Percentiles rank a stretch among this genome's conserved stretches.
Evolutionary conservation across 2,113 vertebrate species (phyloP).

Genomic region (Phocoena sinus): DNA sequence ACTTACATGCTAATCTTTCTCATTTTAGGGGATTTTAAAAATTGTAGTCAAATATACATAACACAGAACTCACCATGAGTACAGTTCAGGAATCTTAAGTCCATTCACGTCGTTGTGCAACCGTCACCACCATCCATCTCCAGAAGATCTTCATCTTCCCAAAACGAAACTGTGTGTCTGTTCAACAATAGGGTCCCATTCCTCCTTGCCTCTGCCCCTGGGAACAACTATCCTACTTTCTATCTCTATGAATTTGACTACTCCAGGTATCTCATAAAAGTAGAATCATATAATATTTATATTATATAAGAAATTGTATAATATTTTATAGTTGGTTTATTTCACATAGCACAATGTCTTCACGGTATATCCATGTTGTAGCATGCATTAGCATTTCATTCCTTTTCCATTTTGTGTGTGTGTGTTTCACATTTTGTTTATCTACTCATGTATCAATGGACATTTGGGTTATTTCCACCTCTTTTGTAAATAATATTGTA

Average conservation of each 20-base stretch:
- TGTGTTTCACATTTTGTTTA: background rate
- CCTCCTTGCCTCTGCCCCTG: background rate
- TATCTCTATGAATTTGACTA: background rate
- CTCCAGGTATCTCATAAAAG: background rate
- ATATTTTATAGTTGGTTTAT: background rate
- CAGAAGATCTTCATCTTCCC: background rate
- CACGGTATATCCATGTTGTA: background rate
- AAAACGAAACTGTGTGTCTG: background rate
- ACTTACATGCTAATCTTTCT: background rate
- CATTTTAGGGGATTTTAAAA: background rate
- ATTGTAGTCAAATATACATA: background rate
- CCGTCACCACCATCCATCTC: background rate
- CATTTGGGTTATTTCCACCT: background rate
- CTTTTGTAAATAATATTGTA: background rate
- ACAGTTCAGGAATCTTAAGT: background rate
- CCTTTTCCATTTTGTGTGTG: background rate
- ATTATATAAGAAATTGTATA: background rate
- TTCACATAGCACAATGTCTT: background rate
- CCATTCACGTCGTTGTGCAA: accelerated
- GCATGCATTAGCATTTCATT: background rate
- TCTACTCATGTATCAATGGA: background rate
- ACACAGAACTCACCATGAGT: background rate
- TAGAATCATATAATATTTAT: background rate
- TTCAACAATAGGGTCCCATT: background rate
- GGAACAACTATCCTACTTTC: background rate